Evolutionary conservation across 2,113 vertebrate genomes (phyloP), one percentile per base, ranked within the genome.

Genomic region (Typhlomys cinereus): DNA sequence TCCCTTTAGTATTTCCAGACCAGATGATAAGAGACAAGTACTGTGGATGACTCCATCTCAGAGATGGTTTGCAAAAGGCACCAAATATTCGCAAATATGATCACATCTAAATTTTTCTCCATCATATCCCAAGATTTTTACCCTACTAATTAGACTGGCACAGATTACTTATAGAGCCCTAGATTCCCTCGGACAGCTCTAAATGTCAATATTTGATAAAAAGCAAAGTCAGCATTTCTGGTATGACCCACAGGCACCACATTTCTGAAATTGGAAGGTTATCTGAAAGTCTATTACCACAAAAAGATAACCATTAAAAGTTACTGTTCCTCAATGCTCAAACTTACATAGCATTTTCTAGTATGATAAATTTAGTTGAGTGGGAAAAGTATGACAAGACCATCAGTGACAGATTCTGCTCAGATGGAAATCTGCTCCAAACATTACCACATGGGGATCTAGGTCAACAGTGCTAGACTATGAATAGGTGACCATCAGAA

Each of bases 241-340:
- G 67, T 18, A 92, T 61, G 57, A 85, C 39, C 57, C 80, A 94
- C 18, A 81, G 59, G 73, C 89, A 89, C 52, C 46, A 87, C 62
- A 81, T 54, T 86, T 78, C 59, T 89, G 52, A 82, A 86, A 94
- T 0, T 80, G 13, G 71, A 86, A 81, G 5, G 34, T 94, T 89
- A 92, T 20, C 41, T 92, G 44, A 85, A 64, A 39, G 36, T 57
- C 23, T 34, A 82, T 66, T 6, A 81, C 13, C 6, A 23, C 36
- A 92, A 41, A 62, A 94, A 92, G 57, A 64, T 67, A 78, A 89
- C 44, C 62, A 92, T 78, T 94, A 78, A 50, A 92, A 87, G 64
- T 71, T 82, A 69, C 13, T 36, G 57, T 69, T 27, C 66, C 3
- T 92, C 31, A 89, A 5, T 57, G 62, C 41, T 39, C 86, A 80